Conservation (phyloP, 2,888 invertebrate species). For the Drosophila putrida region DNA sequence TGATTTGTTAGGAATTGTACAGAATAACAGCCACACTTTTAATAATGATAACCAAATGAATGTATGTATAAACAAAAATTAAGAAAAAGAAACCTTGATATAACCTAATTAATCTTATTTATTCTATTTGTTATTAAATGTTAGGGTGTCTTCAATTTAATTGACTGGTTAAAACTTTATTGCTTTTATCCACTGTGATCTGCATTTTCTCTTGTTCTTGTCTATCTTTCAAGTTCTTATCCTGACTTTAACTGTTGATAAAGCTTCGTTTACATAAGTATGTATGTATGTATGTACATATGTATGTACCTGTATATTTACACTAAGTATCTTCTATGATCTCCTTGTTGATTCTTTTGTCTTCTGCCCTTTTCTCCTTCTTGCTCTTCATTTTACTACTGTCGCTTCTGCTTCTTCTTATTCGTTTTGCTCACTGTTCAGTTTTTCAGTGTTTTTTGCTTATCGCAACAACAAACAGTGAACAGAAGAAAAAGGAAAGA, state of each 20-base stretch:
- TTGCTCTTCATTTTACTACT: slow-evolving; percentile 9
- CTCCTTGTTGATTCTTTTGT: slow-evolving; percentile 11
- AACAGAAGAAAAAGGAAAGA: slow-evolving; percentile 26
- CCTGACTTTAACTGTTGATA: slow-evolving; percentile 32
- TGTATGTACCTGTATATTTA: background rate
- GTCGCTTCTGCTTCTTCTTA: slow-evolving; percentile 12
- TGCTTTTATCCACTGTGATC: slow-evolving; percentile 1
- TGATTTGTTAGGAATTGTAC: no score
- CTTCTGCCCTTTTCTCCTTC: slow-evolving; percentile 17
- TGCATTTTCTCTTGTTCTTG: slow-evolving; percentile 14
- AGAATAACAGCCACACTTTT: no score
- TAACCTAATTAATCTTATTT: no score
- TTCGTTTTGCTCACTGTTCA: slow-evolving; percentile 31
- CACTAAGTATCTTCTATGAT: no score
- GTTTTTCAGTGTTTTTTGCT: slow-evolving; percentile 52
- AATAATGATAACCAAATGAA: no score
- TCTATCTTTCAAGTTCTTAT: slow-evolving; percentile 26
- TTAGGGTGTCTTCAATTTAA: no score
- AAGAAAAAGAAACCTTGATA: no score
- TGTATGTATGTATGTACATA: background rate
- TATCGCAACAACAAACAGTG: slow-evolving; percentile 57
- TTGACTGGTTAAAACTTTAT: no score
- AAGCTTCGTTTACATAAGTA: slow-evolving; percentile 21
- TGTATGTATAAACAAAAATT: no score
- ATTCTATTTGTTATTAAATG: no score